Percentiles rank a stretch among this genome's conserved stretches.
These are phyloP conservation scores for Euproctis similis DNA, from an alignment of 2,888 invertebrate species.

Conservation along the genomic window DNA sequence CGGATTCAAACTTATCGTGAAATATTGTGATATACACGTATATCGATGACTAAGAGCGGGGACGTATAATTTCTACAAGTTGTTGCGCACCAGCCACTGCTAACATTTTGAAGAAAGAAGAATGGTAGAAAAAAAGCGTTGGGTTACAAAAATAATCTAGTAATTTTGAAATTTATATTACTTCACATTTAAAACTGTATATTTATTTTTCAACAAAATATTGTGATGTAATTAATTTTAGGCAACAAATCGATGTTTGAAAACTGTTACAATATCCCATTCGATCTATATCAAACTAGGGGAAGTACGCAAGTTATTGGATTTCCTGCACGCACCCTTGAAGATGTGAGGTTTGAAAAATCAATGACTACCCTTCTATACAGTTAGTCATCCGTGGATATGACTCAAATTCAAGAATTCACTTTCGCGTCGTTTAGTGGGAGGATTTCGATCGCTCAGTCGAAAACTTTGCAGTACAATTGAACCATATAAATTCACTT, in stretches of 20 bases:
- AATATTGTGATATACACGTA: no score
- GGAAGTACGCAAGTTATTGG: conserved; percentile 46
- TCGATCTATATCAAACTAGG: conserved; percentile 48
- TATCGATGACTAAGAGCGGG: no score
- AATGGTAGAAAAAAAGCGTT: no score
- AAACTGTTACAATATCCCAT: conserved; percentile 38
- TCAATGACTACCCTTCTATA: conserved; percentile 39
- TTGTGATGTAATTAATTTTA: no score
- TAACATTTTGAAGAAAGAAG: no score
- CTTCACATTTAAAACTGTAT: no score
- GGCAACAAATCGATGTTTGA: not conserved
- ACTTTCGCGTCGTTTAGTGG: conserved; percentile 11
- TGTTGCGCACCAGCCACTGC: no score
- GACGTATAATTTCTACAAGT: no score
- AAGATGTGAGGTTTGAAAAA: conserved; percentile 52
- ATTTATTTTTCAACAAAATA: no score
- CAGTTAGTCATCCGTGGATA: conserved; percentile 21
- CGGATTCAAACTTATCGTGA: no score
- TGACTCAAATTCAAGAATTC: conserved; percentile 18
- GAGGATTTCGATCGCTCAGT: conserved; percentile 12
- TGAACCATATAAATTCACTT: conserved; percentile 11
- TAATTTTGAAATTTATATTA: no score
- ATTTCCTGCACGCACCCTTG: conserved; percentile 51
- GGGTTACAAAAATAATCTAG: no score
- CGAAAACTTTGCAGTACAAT: conserved; percentile 9